A percentile compares a stretch with the other conserved stretches of the same genome.
Conservation (phyloP, 2,113 vertebrate species). For the Chaetura pelagica region DNA sequence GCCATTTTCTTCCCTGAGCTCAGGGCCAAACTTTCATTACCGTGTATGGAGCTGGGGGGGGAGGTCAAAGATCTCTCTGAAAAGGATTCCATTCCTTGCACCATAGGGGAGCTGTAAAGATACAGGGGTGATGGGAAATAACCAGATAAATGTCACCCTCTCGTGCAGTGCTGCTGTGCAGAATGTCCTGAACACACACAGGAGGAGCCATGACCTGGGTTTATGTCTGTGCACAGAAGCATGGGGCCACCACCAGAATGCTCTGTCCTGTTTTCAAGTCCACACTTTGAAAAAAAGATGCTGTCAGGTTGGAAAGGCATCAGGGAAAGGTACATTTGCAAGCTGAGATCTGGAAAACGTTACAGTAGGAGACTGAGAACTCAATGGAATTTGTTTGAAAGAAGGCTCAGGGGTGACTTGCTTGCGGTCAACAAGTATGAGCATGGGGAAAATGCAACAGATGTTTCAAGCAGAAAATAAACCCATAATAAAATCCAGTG, state of each 20-base stretch:
- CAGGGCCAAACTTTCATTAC: background rate
- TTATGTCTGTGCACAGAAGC: background rate
- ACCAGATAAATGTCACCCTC: background rate
- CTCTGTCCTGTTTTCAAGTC: background rate
- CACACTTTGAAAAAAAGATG: background rate
- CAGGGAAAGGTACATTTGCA: background rate
- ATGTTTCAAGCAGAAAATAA: slow-evolving; percentile 57
- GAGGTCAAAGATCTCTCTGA: background rate
- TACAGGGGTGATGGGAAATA: background rate
- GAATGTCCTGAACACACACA: background rate
- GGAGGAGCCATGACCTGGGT: background rate
- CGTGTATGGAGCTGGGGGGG: background rate
- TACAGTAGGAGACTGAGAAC: background rate
- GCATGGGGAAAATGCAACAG: slow-evolving; percentile 45
- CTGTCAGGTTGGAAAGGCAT: slow-evolving; percentile 12
- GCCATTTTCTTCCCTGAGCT: background rate
- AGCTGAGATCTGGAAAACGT: background rate
- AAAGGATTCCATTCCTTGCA: background rate
- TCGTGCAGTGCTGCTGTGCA: background rate
- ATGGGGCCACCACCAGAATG: fast-evolving
- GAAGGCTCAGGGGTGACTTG: slow-evolving; percentile 19
- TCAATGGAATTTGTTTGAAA: slow-evolving; percentile 3
- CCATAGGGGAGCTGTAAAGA: background rate
- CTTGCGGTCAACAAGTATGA: slow-evolving; percentile 48
- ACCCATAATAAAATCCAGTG: slow-evolving; percentile 48